These are phyloP conservation scores for Chaetodon trifascialis DNA, from an alignment of 2,113 vertebrate genomes.

Conservation along the genomic window DNA sequence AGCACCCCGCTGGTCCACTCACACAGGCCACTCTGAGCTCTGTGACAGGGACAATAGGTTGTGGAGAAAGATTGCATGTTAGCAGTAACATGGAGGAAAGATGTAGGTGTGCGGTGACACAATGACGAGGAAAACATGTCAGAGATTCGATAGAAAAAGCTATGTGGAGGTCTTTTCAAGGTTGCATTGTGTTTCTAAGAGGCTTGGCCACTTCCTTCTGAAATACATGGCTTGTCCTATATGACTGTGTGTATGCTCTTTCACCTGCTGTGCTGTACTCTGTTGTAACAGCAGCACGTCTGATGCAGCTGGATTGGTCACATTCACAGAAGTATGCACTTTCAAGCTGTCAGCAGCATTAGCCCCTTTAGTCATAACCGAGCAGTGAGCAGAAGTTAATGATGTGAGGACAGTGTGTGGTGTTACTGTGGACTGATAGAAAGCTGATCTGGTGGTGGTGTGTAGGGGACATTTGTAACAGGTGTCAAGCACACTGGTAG, in stretches of 20 bases:
- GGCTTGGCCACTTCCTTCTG: slow-evolving; percentile 34
- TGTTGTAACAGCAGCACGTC: slow-evolving; percentile 16
- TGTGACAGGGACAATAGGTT: slow-evolving; percentile 21
- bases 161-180: slow-evolving; percentile 20
- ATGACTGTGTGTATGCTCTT: not conserved
- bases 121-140: slow-evolving; percentile 27
- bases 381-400: slow-evolving; percentile 6
- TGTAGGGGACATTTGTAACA: slow-evolving; percentile 50
- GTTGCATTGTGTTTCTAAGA: slow-evolving; percentile 34
- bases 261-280: slow-evolving; percentile 25
- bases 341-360: not conserved
- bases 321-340: not conserved
- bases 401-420: slow-evolving; percentile 20
- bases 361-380: not conserved
- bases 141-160: slow-evolving; percentile 26
- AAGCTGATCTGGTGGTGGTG: slow-evolving; percentile 57
- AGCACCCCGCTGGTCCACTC: slow-evolving; percentile 53
- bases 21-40: slow-evolving; percentile 23
- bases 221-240: not conserved
- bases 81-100: slow-evolving; percentile 1
- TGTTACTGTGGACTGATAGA: slow-evolving; percentile 27
- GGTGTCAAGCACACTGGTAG: slow-evolving; percentile 54
- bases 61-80: not conserved
- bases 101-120: slow-evolving; percentile 11
- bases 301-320: not conserved